Percentiles rank a stretch among this genome's conserved stretches.
Conservation (phyloP, 2,113 vertebrate genomes). For the Oxyura jamaicensis region DNA sequence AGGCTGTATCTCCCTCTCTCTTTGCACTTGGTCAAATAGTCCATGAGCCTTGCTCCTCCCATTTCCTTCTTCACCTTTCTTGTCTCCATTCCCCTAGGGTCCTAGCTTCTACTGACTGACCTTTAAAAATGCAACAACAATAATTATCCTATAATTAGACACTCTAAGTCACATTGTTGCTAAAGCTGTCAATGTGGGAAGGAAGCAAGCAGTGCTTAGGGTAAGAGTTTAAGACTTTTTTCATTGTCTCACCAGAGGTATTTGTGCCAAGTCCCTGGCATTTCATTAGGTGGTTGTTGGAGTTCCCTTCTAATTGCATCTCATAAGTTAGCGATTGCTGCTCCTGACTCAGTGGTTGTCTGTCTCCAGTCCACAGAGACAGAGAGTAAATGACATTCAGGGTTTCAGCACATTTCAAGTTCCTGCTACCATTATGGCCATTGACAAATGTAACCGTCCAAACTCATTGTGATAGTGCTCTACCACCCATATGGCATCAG, state of each 20-base stretch:
- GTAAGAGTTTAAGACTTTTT: constrained; percentile 53
- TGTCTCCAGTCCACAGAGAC: constrained; percentile 17
- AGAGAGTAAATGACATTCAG: neutral
- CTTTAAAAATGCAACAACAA: constrained; percentile 64
- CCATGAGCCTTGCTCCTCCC: neutral
- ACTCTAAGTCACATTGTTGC: constrained; percentile 52
- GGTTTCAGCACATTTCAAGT: neutral
- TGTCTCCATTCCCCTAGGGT: constrained; percentile 62
- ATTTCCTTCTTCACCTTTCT: constrained; percentile 45
- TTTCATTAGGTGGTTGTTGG: constrained; percentile 49
- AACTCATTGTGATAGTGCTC: neutral
- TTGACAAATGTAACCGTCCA: neutral
- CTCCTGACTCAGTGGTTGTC: constrained; percentile 32
- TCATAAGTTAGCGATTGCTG: constrained; percentile 37
- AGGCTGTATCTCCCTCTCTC: neutral
- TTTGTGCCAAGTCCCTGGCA: constrained; percentile 37
- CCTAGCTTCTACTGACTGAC: constrained; percentile 57
- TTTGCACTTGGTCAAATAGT: neutral
- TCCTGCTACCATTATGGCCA: neutral
- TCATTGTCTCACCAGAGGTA: constrained; percentile 20
- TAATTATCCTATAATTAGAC: constrained; percentile 71
- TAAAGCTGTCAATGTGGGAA: constrained; percentile 55
- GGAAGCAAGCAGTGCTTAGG: constrained; percentile 49
- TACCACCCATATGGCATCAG: neutral
- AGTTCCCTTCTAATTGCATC: constrained; percentile 37